A percentile compares a stretch with the other conserved stretches of the same genome.
Conservation (phyloP, 2,797 vertebrate genomes). For the Picus viridis region DNA sequence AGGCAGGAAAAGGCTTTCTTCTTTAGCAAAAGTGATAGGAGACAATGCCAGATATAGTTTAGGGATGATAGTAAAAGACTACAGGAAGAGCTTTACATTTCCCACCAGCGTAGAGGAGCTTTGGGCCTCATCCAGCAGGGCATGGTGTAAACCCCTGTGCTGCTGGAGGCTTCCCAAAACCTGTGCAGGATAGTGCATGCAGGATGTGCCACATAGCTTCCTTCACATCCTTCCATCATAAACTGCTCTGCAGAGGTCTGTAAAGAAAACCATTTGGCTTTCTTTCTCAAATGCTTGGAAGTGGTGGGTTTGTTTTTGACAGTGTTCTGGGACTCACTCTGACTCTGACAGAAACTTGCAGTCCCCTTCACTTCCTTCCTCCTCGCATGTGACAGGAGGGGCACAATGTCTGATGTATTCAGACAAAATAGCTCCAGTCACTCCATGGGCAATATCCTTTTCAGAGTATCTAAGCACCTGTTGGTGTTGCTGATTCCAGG, state of each 20-base stretch:
- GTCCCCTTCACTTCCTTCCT: background rate
- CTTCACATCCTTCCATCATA: background rate
- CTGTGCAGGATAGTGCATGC: accelerated
- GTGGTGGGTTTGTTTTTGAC: background rate
- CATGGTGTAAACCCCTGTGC: accelerated
- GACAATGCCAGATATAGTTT: background rate
- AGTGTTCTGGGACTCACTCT: background rate
- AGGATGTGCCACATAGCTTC: accelerated
- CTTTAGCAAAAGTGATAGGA: background rate
- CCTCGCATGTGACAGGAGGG: background rate
- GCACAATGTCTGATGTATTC: background rate
- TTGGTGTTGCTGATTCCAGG: background rate
- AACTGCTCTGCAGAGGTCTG: background rate
- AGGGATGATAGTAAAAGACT: background rate
- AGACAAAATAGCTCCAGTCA: background rate
- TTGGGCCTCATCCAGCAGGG: background rate
- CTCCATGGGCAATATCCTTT: background rate
- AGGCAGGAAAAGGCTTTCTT: accelerated
- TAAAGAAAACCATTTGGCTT: background rate
- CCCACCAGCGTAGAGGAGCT: background rate
- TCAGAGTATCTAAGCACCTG: background rate
- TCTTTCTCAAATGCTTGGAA: background rate
- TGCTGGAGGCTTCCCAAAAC: background rate
- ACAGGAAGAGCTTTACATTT: background rate
- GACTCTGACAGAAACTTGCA: background rate